Conservation (phyloP, 2,113 vertebrate species). For the Tachuris rubrigastra region DNA sequence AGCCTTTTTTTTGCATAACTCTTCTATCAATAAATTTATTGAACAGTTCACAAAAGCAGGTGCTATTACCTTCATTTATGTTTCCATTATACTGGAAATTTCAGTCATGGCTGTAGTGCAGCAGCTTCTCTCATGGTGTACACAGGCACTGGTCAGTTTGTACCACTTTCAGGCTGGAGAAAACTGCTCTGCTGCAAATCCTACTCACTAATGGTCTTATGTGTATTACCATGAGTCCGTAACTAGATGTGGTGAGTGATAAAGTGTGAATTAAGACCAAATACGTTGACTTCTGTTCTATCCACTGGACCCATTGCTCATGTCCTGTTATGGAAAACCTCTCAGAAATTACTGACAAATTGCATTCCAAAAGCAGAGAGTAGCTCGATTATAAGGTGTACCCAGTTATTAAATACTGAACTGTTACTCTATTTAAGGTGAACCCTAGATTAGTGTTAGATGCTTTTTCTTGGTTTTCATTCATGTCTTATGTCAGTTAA, state of each 20-base stretch:
- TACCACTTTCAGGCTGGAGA: not conserved
- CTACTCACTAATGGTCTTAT: not conserved
- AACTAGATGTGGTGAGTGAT: not conserved
- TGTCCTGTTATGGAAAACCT: not conserved
- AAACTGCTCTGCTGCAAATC: not conserved
- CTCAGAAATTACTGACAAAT: not conserved
- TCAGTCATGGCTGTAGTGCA: not conserved
- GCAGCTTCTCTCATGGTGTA: not conserved
- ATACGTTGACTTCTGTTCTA: not conserved
- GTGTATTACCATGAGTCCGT: not conserved
- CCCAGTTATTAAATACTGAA: not conserved
- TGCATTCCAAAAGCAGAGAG: not conserved
- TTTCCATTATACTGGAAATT: not conserved
- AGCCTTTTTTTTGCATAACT: not conserved
- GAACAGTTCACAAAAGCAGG: not conserved
- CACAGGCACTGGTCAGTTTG: not conserved
- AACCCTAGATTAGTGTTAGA: not conserved
- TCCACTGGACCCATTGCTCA: not conserved
- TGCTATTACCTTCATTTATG: not conserved
- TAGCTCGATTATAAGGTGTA: not conserved
- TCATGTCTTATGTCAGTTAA: not conserved
- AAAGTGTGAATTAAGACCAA: not conserved
- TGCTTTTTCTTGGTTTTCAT: not conserved
- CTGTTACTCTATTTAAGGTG: not conserved
- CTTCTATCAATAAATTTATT: not conserved